Evolutionary conservation across 2,113 vertebrate genomes (phyloP), one percentile per base, ranked within the genome.

Genomic region (Trematomus loennbergii): DNA sequence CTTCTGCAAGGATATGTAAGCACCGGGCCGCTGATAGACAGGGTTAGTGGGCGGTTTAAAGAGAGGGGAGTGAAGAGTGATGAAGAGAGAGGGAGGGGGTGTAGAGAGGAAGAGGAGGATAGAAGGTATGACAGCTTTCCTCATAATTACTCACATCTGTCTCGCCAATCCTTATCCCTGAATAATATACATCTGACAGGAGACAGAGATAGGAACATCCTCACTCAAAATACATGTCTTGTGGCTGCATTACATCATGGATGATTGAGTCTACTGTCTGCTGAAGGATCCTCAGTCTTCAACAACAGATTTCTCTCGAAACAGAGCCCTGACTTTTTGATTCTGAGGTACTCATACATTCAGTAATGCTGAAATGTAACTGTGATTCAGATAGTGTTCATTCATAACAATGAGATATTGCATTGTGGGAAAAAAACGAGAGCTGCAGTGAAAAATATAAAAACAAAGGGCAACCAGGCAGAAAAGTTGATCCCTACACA

Each of bases 1-100:
- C 81, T 68, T 69, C 81, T 72, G 83, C 75, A 71, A 81, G 86
- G 84, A 91, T 85, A 81, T 84, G 72, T 70, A 86, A 88, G 84
- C 86, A 82, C 80, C 50, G 43, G 78, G 82, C 78, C 33, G 55
- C 85, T 86, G 88, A 89, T 74, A 69, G 86, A 82, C 81, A 66
- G 78, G 70, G 79, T 75, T 74, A 84, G 89, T 89, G 86, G 89
- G 90, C 22, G 66, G 82, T 62, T 78, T 71, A 5, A 59, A 79
- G 81, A 67, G 76, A 69, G 50, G 15, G 63, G 20, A 60, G 79
- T 45, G 29, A 57, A 78, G 69, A 62, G 74, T 59, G 86, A 77
- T 72, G 64, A 75, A 70, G 69, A 61, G 70, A 50, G 45, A 73
- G 54, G 48, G 36, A 40, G 36, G 36, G 36, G 36, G 7, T 40